Conservation (phyloP, 1,140 invertebrate genomes). For the Diachasma alloeum region DNA sequence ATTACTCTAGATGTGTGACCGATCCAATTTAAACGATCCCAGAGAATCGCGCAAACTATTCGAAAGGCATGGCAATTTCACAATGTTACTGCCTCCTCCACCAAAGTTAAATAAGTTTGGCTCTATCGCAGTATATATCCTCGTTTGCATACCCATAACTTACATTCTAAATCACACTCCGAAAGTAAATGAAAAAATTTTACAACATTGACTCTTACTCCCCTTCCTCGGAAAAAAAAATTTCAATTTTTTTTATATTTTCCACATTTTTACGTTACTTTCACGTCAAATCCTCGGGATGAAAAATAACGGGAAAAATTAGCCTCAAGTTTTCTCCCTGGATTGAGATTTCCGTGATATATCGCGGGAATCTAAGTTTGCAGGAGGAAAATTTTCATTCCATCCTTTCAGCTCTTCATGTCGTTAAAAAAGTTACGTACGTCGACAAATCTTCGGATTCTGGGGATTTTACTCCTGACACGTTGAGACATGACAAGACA, state of each 20-base stretch:
- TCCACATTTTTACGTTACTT: neutral
- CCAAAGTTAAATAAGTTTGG: slow-evolving; percentile 28
- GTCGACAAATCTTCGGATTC: neutral
- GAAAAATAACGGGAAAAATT: neutral
- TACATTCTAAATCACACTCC: neutral
- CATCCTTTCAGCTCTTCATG: slow-evolving; percentile 6
- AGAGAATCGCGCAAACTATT: slow-evolving; percentile 10
- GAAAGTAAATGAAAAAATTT: neutral
- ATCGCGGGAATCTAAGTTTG: neutral
- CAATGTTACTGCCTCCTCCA: neutral
- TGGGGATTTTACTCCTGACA: neutral
- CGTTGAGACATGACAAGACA: slow-evolving; percentile 7
- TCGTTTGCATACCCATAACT: slow-evolving; percentile 17
- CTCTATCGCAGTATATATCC: slow-evolving; percentile 1
- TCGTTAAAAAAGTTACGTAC: slow-evolving; percentile 2
- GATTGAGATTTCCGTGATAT: neutral
- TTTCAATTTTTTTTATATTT: neutral
- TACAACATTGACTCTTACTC: neutral
- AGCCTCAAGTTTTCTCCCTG: neutral
- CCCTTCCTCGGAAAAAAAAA: neutral
- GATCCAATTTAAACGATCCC: slow-evolving; percentile 31
- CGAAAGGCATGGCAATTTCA: slow-evolving; percentile 17
- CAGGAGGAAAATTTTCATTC: neutral
- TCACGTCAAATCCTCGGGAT: neutral
- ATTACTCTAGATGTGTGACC: slow-evolving; percentile 26